Percentiles rank a stretch among this genome's conserved stretches.
phyloP scores from a whole-genome alignment of 2,113 vertebrate species.

The Poecile atricapillus region DNA sequence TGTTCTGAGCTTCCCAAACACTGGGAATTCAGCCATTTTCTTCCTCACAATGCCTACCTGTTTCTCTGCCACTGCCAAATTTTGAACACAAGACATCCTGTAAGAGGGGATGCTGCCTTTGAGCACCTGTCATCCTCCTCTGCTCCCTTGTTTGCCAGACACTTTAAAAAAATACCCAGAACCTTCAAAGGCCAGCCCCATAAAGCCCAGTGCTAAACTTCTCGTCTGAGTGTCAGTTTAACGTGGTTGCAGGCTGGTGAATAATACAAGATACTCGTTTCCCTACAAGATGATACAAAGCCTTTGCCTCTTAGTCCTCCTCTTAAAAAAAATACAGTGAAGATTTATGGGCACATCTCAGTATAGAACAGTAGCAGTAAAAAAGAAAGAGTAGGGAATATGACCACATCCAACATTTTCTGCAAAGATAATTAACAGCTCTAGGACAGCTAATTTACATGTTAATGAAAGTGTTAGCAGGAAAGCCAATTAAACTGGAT shows the following conservation, averaged over 20 bases:
- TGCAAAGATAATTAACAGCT: conserved; percentile 55
- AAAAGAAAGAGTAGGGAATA: not conserved
- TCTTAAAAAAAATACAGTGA: not conserved
- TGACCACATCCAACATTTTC: not conserved
- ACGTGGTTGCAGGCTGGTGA: not conserved
- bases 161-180: not conserved
- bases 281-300: not conserved
- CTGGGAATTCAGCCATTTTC: not conserved
- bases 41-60: not conserved
- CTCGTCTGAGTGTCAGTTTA: not conserved
- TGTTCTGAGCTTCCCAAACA: not conserved
- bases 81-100: not conserved
- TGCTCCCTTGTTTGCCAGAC: not conserved
- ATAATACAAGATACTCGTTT: not conserved
- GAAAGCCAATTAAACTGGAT: conserved; percentile 57
- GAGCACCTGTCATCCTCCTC: not conserved
- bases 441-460: conserved; percentile 60
- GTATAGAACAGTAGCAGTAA: not conserved
- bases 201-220: not conserved
- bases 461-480: conserved; percentile 51
- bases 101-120: not conserved
- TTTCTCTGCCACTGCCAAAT: not conserved
- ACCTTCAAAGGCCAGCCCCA: not conserved
- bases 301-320: not conserved
- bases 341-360: conserved; percentile 12